Percentiles rank a stretch among this genome's conserved stretches.
Conservation (phyloP, 2,113 vertebrate genomes). For the Irena cyanogastra region DNA sequence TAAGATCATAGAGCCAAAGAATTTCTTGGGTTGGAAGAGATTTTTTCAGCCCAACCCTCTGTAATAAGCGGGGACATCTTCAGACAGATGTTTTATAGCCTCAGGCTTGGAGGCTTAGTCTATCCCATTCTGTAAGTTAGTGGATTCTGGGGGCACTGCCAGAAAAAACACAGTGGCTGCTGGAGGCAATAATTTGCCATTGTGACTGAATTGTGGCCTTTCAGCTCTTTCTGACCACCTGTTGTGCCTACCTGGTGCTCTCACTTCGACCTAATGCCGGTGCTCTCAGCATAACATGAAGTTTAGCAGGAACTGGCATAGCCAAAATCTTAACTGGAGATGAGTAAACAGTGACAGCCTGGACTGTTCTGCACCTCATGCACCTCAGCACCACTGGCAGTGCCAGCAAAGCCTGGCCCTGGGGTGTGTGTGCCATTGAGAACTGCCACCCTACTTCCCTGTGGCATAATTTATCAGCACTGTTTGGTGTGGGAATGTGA, state of each 20-base stretch:
- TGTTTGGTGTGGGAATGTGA: not conserved
- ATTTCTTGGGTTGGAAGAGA: not conserved
- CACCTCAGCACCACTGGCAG: not conserved
- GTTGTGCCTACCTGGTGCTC: not conserved
- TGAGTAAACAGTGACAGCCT: not conserved
- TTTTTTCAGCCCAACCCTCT: not conserved
- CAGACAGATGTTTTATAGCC: not conserved
- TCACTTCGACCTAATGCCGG: not conserved
- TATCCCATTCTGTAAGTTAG: not conserved
- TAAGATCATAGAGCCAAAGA: not conserved
- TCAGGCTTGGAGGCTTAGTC: not conserved
- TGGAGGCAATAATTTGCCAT: not conserved
- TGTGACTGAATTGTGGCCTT: not conserved
- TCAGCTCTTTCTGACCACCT: not conserved
- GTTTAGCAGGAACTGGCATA: not conserved
- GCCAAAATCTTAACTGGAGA: not conserved
- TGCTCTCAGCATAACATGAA: not conserved
- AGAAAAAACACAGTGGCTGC: not conserved
- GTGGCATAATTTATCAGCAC: not conserved
- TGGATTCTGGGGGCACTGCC: not conserved
- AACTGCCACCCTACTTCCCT: not conserved
- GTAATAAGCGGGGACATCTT: not conserved
- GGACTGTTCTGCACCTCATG: not conserved
- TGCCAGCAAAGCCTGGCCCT: not conserved
- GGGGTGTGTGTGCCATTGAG: fast-evolving